Conservation (phyloP, 1,140 invertebrate species). For the Drosophila sulfurigaster region DNA sequence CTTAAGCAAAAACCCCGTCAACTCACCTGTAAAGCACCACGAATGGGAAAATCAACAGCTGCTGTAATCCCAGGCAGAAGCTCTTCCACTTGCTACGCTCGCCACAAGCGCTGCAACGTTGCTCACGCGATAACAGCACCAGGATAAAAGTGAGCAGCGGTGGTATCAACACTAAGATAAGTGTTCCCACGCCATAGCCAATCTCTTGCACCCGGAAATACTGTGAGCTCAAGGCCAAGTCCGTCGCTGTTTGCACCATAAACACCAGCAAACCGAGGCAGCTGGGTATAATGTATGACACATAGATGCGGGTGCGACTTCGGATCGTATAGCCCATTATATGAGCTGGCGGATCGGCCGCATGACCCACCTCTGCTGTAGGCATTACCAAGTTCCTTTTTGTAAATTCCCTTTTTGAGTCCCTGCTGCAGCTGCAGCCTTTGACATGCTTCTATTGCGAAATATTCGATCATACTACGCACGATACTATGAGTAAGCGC, state of each 20-base stretch:
- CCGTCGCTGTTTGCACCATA: constrained; percentile 85
- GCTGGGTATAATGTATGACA: constrained; percentile 86
- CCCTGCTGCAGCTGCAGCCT: neutral
- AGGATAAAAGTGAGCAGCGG: constrained; percentile 66
- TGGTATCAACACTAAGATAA: constrained; percentile 63
- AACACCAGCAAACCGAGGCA: constrained; percentile 85
- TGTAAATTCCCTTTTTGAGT: neutral
- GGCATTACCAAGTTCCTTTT: constrained; percentile 22
- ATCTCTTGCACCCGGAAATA: constrained; percentile 85
- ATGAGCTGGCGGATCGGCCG: constrained; percentile 82
- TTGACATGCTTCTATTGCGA: constrained; percentile 54
- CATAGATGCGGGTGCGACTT: constrained; percentile 86
- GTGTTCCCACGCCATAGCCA: constrained; percentile 66
- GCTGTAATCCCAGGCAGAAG: constrained; percentile 74
- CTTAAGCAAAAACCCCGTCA: neutral
- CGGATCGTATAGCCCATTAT: constrained; percentile 86
- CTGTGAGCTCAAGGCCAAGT: constrained; percentile 86
- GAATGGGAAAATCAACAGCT: constrained; percentile 88
- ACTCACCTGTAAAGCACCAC: constrained; percentile 89
- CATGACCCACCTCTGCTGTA: constrained; percentile 49
- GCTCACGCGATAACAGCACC: constrained; percentile 85
- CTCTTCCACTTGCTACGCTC: constrained; percentile 33
- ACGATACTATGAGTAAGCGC: constrained; percentile 66
- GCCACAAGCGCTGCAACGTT: constrained; percentile 85
- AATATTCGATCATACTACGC: constrained; percentile 59